These are phyloP conservation scores for Bolborhynchus lineola DNA, from an alignment of 2,113 vertebrate species.

Conservation along the genomic window DNA sequence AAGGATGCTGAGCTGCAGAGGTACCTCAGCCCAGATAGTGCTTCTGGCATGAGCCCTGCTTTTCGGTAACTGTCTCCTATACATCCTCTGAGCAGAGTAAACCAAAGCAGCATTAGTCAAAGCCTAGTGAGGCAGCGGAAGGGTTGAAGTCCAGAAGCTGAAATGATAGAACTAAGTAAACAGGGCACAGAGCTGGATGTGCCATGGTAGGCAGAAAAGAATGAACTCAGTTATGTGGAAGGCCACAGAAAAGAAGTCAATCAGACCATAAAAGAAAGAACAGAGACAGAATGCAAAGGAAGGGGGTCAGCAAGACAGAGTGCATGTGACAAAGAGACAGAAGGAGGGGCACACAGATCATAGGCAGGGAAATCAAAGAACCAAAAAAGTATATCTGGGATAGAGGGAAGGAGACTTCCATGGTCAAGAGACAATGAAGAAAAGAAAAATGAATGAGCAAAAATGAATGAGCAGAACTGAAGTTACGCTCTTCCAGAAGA, in stretches of 20 bases:
- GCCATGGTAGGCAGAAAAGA: neutral
- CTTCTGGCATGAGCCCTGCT: fast-evolving
- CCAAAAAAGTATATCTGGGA: neutral
- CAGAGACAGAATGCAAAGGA: neutral
- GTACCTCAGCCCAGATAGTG: neutral
- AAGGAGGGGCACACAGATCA: neutral
- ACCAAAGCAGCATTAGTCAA: neutral
- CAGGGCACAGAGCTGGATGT: neutral
- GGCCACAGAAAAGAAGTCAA: neutral
- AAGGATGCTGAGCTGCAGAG: neutral
- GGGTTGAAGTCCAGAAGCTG: neutral
- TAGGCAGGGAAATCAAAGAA: neutral
- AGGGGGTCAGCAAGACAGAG: neutral
- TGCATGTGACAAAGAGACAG: neutral
- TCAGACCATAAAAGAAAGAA: neutral
- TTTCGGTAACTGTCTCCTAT: neutral
- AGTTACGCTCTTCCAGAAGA: neutral
- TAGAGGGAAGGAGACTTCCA: neutral
- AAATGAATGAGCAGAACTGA: neutral
- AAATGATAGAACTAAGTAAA: neutral
- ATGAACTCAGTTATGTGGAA: neutral
- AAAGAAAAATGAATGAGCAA: neutral
- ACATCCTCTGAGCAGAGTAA: neutral
- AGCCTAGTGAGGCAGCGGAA: neutral
- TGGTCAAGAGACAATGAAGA: neutral